These are phyloP conservation scores for Drosophila teissieri DNA, from an alignment of 1,140 invertebrate genomes.

Conservation along the genomic window DNA sequence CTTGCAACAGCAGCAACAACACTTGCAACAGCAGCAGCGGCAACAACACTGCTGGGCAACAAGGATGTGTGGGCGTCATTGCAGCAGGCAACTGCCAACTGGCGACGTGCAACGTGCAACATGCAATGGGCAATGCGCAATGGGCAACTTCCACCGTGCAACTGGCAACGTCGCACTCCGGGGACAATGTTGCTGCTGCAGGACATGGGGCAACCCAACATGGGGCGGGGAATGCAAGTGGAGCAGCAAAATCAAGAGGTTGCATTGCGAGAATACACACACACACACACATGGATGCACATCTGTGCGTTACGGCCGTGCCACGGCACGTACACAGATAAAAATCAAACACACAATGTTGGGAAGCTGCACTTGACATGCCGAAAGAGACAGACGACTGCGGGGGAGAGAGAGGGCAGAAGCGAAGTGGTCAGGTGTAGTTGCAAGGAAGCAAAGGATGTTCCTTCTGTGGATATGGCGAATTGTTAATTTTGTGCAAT, in stretches of 20 bases:
- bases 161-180: slow-evolving; percentile 43
- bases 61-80: slow-evolving; percentile 69
- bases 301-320: slow-evolving; percentile 49
- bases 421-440: too few species aligned
- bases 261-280: too few species aligned
- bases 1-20: slow-evolving; percentile 35
- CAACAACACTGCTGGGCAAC: slow-evolving; percentile 47
- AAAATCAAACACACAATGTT: slow-evolving; percentile 71
- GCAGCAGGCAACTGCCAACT: slow-evolving; percentile 6
- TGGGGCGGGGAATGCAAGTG: too few species aligned
- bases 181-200: slow-evolving; percentile 73
- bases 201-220: slow-evolving; percentile 27
- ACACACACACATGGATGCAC: neutral
- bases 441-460: too few species aligned
- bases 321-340: slow-evolving; percentile 44
- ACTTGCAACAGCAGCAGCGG: slow-evolving; percentile 35
- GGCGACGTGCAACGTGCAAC: slow-evolving; percentile 25
- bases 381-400: too few species aligned
- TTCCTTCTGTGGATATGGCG: too few species aligned
- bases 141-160: slow-evolving; percentile 31
- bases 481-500: too few species aligned
- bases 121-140: slow-evolving; percentile 12
- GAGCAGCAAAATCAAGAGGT: neutral
- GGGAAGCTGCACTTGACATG: slow-evolving; percentile 36
- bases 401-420: too few species aligned